A percentile compares a stretch with the other conserved stretches of the same genome.
Evolutionary conservation across 2,888 invertebrate genomes (phyloP).

Genomic region (Perithous albicinctus): DNA sequence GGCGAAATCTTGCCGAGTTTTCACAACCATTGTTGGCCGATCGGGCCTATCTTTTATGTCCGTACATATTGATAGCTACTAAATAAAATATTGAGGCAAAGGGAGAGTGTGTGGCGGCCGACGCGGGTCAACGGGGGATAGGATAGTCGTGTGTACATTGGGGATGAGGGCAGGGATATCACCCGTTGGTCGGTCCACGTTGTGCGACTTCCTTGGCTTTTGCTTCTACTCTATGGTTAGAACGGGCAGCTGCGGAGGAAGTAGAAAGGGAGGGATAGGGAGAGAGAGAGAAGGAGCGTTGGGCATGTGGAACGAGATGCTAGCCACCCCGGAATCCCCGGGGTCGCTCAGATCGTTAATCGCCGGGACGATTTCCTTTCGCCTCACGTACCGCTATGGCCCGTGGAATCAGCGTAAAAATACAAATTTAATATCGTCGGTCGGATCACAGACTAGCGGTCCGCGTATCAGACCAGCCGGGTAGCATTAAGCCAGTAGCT

Average conservation of each 20-base stretch:
- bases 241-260: too few species aligned
- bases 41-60: slow-evolving; percentile 54
- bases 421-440: slow-evolving; percentile 87
- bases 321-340: slow-evolving; percentile 71
- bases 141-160: slow-evolving; percentile 10
- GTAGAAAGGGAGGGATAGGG: too few species aligned
- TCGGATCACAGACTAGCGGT: slow-evolving; percentile 51
- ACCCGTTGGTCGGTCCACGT: slow-evolving; percentile 23
- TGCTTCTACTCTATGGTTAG: slow-evolving; percentile 1
- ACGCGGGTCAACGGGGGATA: slow-evolving; percentile 70
- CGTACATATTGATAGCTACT: slow-evolving; percentile 83
- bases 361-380: slow-evolving; percentile 86
- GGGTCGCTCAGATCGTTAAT: slow-evolving; percentile 86
- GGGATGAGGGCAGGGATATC: slow-evolving; percentile 34
- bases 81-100: slow-evolving; percentile 81
- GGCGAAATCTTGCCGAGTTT: slow-evolving; percentile 65
- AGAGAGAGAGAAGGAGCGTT: slow-evolving; percentile 20
- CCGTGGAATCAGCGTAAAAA: slow-evolving; percentile 88
- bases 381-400: slow-evolving; percentile 86
- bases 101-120: slow-evolving; percentile 52
- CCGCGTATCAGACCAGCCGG: not conserved
- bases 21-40: slow-evolving; percentile 66
- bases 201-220: slow-evolving; percentile 27
- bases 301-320: slow-evolving; percentile 41
- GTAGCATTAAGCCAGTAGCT: not conserved